Evolutionary conservation across 2,888 invertebrate species (phyloP).

Genomic region (Laspeyria flexula): DNA sequence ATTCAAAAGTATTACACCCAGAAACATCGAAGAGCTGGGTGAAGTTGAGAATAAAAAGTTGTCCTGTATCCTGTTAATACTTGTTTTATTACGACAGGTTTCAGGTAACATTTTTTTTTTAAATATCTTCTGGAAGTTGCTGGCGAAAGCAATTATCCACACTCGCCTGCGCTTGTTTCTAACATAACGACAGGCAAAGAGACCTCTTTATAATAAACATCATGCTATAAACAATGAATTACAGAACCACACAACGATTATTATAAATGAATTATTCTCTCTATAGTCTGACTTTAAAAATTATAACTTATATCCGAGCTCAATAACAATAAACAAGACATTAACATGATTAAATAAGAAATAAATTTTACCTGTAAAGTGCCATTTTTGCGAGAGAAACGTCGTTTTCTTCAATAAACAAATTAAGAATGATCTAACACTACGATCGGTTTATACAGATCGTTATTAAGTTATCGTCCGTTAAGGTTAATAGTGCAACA

Average conservation of each 20-base stretch:
- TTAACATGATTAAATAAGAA: slow-evolving; percentile 21
- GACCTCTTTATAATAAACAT: background rate
- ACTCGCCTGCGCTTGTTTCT: background rate
- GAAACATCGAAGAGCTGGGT: no score
- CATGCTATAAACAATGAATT: background rate
- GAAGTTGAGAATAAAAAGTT: no score
- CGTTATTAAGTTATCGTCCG: slow-evolving; percentile 52
- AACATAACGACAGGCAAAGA: no score
- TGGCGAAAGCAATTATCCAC: background rate
- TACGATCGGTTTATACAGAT: slow-evolving; percentile 43
- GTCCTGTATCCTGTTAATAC: no score
- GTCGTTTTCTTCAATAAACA: slow-evolving; percentile 55
- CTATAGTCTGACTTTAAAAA: background rate
- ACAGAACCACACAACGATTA: background rate
- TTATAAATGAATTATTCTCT: background rate
- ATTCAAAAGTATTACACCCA: no score
- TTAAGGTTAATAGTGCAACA: slow-evolving; percentile 60
- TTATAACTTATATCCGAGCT: no score
- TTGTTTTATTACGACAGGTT: background rate
- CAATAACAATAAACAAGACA: no score
- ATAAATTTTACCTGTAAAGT: slow-evolving; percentile 70
- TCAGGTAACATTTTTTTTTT: background rate
- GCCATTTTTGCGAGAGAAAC: slow-evolving; percentile 60
- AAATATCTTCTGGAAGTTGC: background rate
- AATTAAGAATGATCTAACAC: slow-evolving; percentile 51